Percentiles rank a stretch among this genome's conserved stretches.
phyloP scores from a whole-genome alignment of 37 sponge, comb jelly and placozoan genomes.

The Chondrosia reniformis region DNA sequence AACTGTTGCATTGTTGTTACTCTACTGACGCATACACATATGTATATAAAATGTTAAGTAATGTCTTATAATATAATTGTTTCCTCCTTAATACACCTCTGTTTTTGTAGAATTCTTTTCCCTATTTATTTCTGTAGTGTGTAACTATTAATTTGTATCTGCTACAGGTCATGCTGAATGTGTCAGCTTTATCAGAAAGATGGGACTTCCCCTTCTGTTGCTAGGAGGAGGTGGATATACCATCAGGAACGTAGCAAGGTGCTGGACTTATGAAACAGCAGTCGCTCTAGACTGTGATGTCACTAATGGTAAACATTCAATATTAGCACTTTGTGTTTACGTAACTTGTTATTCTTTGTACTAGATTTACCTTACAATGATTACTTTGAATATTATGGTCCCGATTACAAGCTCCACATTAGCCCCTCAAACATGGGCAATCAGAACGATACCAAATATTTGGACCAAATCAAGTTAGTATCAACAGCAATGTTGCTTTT shows the following conservation, averaged over 20 bases:
- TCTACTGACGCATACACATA: not conserved
- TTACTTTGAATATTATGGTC: constrained; percentile 99
- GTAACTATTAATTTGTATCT: too few species aligned
- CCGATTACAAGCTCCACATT: constrained; percentile 99
- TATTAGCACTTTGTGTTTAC: too few species aligned
- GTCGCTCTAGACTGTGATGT: constrained; percentile 91
- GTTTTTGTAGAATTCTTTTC: too few species aligned
- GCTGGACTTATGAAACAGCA: constrained; percentile 98
- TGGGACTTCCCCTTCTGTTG: constrained; percentile 83
- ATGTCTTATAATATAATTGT: too few species aligned
- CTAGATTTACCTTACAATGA: constrained; percentile 98
- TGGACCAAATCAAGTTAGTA: constrained; percentile 93
- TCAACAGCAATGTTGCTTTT: too few species aligned
- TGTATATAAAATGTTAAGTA: too few species aligned
- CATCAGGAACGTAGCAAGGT: constrained; percentile 96
- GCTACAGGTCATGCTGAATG: constrained; percentile 94
- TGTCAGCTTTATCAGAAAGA: constrained; percentile 94
- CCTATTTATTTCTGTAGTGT: too few species aligned
- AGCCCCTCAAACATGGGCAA: constrained; percentile 97
- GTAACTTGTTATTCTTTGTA: too few species aligned
- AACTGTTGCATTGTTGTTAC: not conserved
- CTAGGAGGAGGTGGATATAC: constrained; percentile 99
- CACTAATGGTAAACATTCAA: constrained; percentile 88
- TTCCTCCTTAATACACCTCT: too few species aligned
- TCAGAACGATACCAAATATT: constrained; percentile 93